A percentile compares a stretch with the other conserved stretches of the same genome.
Evolutionary conservation across 2,113 vertebrate species (phyloP).

Genomic region (Eurypyga helias): DNA sequence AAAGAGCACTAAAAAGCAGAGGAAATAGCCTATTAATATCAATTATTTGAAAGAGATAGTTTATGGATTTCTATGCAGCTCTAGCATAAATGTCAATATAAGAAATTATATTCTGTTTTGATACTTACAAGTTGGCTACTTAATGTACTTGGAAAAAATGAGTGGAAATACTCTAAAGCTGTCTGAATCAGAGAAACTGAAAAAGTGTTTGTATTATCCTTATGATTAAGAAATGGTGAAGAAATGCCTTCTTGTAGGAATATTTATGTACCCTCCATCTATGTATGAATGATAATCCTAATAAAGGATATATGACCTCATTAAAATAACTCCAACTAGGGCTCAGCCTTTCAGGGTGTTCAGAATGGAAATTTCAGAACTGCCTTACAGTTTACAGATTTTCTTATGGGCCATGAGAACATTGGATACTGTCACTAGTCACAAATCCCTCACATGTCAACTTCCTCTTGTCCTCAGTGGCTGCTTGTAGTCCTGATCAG

Average conservation of each 20-base stretch:
- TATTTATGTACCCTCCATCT: slow-evolving; percentile 11
- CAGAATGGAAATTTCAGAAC: slow-evolving; percentile 31
- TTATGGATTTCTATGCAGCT: slow-evolving; percentile 1
- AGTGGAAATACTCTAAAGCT: slow-evolving; percentile 45
- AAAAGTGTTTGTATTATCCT: slow-evolving; percentile 43
- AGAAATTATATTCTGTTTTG: slow-evolving; percentile 61
- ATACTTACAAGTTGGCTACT: slow-evolving; percentile 25
- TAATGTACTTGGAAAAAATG: slow-evolving; percentile 22
- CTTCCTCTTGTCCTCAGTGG: neutral
- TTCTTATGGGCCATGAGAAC: neutral
- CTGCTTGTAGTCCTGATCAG: neutral
- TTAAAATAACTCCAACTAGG: slow-evolving; percentile 30
- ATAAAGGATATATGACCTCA: neutral
- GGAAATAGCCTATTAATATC: slow-evolving; percentile 28
- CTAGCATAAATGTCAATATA: slow-evolving; percentile 48
- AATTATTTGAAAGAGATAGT: slow-evolving; percentile 29
- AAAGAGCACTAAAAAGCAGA: neutral
- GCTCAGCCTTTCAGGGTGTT: slow-evolving; percentile 38
- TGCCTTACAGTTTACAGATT: slow-evolving; percentile 17
- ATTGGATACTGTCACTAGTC: neutral
- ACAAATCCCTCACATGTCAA: neutral
- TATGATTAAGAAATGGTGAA: neutral
- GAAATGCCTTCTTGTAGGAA: neutral
- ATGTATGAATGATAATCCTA: slow-evolving; percentile 18
- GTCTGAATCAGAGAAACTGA: slow-evolving; percentile 39